A percentile compares a stretch with the other conserved stretches of the same genome.
Conservation (phyloP, 1,140 invertebrate species). For the Aphelinus atriplicis region DNA sequence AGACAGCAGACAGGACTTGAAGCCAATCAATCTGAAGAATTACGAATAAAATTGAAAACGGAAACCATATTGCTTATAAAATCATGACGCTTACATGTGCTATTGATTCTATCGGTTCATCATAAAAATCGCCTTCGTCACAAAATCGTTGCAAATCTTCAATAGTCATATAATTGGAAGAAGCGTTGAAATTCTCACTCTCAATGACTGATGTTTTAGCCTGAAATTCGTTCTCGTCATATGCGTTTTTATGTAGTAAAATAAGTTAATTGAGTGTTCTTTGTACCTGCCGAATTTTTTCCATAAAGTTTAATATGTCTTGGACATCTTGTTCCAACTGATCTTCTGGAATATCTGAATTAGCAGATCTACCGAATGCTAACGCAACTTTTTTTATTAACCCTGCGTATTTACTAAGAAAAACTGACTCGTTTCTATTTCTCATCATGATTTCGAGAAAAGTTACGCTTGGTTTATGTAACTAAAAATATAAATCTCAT, state of each 20-base stretch:
- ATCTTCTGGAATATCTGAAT: neutral
- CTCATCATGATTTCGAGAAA: neutral
- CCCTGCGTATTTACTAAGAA: neutral
- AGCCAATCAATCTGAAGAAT: constrained; percentile 30
- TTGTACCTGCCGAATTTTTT: neutral
- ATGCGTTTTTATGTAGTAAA: too few species aligned
- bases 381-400: neutral
- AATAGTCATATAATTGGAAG: constrained; percentile 23
- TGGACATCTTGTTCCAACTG: neutral
- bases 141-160: constrained; percentile 22
- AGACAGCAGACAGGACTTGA: constrained; percentile 8
- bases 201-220: constrained; percentile 7
- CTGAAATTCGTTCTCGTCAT: neutral
- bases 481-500: neutral
- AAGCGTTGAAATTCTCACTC: constrained; percentile 2
- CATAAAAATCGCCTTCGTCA: neutral
- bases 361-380: neutral
- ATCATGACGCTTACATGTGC: constrained; percentile 3
- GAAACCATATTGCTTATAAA: neutral
- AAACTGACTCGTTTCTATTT: neutral
- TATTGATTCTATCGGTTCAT: neutral
- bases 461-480: neutral
- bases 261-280: too few species aligned
- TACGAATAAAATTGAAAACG: neutral
- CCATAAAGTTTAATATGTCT: neutral